These are phyloP conservation scores for Eupristina koningsbergeri DNA, from an alignment of 1,140 invertebrate genomes.

Conservation along the genomic window DNA sequence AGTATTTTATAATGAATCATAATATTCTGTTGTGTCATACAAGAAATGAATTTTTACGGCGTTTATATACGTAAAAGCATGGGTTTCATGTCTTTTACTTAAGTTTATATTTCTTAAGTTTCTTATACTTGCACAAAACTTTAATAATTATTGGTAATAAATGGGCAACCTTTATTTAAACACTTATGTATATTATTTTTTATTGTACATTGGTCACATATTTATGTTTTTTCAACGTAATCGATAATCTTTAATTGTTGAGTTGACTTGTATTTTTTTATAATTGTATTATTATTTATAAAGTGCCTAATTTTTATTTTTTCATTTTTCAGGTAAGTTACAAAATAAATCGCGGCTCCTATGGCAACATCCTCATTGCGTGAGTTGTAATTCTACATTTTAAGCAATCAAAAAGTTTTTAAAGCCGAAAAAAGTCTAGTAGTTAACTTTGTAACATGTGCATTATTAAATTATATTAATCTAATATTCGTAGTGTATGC, in stretches of 20 bases:
- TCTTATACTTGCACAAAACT: too few species aligned
- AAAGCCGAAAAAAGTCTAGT: too few species aligned
- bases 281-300: neutral
- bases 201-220: neutral
- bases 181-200: neutral
- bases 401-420: neutral
- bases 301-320: neutral
- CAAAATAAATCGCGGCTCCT: neutral
- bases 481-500: neutral
- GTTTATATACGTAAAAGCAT: too few species aligned
- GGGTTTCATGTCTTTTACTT: neutral
- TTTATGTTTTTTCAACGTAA: too few species aligned
- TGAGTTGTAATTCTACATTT: neutral
- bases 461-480: constrained; percentile 2
- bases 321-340: constrained; percentile 33
- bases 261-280: too few species aligned
- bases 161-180: neutral
- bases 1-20: neutral
- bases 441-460: neutral
- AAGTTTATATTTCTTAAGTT: too few species aligned
- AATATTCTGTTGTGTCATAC: neutral
- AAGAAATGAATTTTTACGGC: neutral
- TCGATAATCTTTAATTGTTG: too few species aligned
- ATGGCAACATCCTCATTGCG: neutral
- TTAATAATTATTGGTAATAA: too few species aligned